A percentile compares a stretch with the other conserved stretches of the same genome.
Evolutionary conservation across 2,888 invertebrate species (phyloP).

Genomic region (Acronicta alni): DNA sequence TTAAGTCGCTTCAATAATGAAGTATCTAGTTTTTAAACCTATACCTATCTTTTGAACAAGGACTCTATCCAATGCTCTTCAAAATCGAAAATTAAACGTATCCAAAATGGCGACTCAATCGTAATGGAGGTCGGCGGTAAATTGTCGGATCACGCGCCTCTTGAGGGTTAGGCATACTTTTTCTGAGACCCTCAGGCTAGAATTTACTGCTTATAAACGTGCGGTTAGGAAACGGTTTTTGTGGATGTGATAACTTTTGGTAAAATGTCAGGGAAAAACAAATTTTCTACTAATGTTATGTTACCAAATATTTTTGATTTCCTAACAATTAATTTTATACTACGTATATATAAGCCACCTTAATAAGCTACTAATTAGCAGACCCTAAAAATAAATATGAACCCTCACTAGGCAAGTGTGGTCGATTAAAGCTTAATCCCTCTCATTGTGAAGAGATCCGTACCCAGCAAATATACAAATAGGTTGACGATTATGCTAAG

Average conservation of each 20-base stretch:
- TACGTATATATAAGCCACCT: too few relatives aligned
- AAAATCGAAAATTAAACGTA: slow-evolving; percentile 48
- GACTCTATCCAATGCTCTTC: slow-evolving; percentile 18
- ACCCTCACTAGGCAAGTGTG: too few relatives aligned
- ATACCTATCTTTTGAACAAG: slow-evolving; percentile 10
- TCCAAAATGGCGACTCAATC: slow-evolving; percentile 56
- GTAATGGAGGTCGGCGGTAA: slow-evolving; percentile 65
- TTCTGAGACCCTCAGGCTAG: slow-evolving; percentile 72
- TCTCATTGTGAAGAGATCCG: too few relatives aligned
- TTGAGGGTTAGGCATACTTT: slow-evolving; percentile 72
- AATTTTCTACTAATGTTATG: too few relatives aligned
- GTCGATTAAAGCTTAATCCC: too few relatives aligned
- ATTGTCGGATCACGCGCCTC: slow-evolving; percentile 73
- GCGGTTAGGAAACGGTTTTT: slow-evolving; percentile 41
- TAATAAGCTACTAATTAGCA: too few relatives aligned
- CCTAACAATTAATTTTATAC: too few relatives aligned
- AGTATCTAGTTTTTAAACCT: slow-evolving; percentile 10
- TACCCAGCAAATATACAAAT: too few relatives aligned
- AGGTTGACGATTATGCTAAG: too few relatives aligned
- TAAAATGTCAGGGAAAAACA: background rate
- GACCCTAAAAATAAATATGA: too few relatives aligned
- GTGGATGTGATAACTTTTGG: slow-evolving; percentile 44
- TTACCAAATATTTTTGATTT: too few relatives aligned
- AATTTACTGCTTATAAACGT: slow-evolving; percentile 67
- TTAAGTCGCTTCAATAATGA: background rate